These are phyloP conservation scores for Pantelozetes paolii DNA, from an alignment of 2,888 invertebrate genomes.

Conservation along the genomic window DNA sequence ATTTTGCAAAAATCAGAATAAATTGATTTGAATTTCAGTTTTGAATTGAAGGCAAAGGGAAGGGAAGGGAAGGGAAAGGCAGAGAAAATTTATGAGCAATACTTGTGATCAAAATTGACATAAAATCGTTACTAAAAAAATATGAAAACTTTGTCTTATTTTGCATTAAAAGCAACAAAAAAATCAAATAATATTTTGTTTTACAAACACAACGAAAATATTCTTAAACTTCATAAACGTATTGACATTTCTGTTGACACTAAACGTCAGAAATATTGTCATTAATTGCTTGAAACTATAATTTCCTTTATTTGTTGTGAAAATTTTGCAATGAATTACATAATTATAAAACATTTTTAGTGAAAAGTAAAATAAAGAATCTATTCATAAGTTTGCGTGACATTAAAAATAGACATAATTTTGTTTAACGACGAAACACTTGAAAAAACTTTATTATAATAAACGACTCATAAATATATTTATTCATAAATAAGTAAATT, in stretches of 20 bases:
- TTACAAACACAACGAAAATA: too few relatives aligned
- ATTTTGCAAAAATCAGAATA: not conserved
- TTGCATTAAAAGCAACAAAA: not conserved
- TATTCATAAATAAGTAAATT: too few relatives aligned
- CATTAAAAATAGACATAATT: not conserved
- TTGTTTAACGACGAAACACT: not conserved
- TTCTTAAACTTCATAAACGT: not conserved
- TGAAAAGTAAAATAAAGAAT: not conserved
- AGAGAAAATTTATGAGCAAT: not conserved
- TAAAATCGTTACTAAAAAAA: not conserved
- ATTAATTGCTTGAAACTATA: not conserved
- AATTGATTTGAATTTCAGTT: not conserved
- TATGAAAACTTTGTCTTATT: not conserved
- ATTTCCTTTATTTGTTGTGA: not conserved
- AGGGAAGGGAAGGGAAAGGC: not conserved
- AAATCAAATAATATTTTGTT: not conserved
- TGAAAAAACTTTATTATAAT: not conserved
- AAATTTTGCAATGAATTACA: too few relatives aligned
- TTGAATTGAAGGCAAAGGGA: not conserved
- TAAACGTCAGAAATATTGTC: not conserved
- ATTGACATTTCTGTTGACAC: not conserved
- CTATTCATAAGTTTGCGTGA: not conserved
- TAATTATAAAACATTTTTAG: too few relatives aligned
- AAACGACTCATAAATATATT: not conserved
- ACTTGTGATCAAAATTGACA: not conserved